Percentiles rank a stretch among this genome's conserved stretches.
Evolutionary conservation across 2,888 invertebrate species (phyloP).

Genomic region (Pilophorus perplexus): DNA sequence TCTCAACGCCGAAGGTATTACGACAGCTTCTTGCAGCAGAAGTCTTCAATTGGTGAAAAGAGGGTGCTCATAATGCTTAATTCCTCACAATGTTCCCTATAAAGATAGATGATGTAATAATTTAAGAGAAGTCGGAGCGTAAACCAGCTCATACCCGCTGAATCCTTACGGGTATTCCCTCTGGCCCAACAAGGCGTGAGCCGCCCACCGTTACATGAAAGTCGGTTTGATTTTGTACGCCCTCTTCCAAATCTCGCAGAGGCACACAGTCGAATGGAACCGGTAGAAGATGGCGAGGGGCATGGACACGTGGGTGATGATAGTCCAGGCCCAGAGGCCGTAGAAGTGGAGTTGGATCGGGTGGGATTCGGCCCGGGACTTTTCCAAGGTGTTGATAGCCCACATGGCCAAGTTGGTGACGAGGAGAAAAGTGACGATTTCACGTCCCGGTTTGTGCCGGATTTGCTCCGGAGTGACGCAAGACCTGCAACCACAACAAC

Average conservation of each 20-base stretch:
- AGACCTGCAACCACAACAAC: slow-evolving; percentile 43
- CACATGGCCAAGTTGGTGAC: slow-evolving; percentile 91
- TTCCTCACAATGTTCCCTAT: background rate
- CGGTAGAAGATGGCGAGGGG: slow-evolving; percentile 89
- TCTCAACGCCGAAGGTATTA: too few species aligned
- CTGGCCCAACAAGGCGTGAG: too few species aligned
- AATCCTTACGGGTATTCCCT: too few species aligned
- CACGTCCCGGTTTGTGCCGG: slow-evolving; percentile 83
- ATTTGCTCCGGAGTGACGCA: slow-evolving; percentile 59
- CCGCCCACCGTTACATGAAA: slow-evolving; percentile 62
- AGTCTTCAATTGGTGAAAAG: background rate
- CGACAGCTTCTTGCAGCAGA: too few species aligned
- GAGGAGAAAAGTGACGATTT: slow-evolving; percentile 87
- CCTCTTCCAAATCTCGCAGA: slow-evolving; percentile 95
- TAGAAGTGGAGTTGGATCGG: slow-evolving; percentile 90
- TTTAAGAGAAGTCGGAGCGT: background rate
- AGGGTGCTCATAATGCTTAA: background rate
- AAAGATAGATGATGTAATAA: background rate
- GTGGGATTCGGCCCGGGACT: slow-evolving; percentile 85
- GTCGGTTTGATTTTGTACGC: slow-evolving; percentile 90
- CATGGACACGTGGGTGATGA: slow-evolving; percentile 91
- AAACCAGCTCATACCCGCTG: too few species aligned
- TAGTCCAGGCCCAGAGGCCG: slow-evolving; percentile 92
- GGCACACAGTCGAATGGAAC: slow-evolving; percentile 91
- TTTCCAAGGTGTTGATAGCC: slow-evolving; percentile 90